A percentile compares a stretch with the other conserved stretches of the same genome.
These are phyloP conservation scores for Tanytarsus gracilentus DNA, from an alignment of 2,888 invertebrate species.

Conservation along the genomic window DNA sequence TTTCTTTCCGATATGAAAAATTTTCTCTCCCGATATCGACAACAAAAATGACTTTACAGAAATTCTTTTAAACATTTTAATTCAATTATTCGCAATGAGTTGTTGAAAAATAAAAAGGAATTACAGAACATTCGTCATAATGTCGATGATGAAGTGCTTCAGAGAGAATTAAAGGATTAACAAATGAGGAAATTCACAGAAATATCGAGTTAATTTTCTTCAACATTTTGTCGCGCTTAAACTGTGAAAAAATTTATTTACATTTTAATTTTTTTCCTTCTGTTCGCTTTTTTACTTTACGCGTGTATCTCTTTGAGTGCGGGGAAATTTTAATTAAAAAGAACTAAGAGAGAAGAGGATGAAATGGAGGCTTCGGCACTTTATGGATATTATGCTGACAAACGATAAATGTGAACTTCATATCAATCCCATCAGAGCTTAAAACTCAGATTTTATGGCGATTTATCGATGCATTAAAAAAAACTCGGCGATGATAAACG, in stretches of 20 bases:
- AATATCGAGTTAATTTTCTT: slow-evolving; percentile 1
- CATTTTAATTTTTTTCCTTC: not conserved
- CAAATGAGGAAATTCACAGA: not conserved
- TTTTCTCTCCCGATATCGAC: not conserved
- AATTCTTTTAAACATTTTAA: not conserved
- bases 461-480: too few relatives aligned
- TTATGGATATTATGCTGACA: too few relatives aligned
- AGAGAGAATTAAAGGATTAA: not conserved
- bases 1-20: too few relatives aligned
- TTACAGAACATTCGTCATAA: slow-evolving; percentile 4
- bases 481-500: too few relatives aligned
- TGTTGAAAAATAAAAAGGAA: not conserved
- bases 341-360: not conserved
- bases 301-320: not conserved
- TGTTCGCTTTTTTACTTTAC: not conserved
- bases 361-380: too few relatives aligned
- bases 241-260: slow-evolving; percentile 21
- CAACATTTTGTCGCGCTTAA: slow-evolving; percentile 15
- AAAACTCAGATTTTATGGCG: too few relatives aligned
- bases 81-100: slow-evolving; percentile 18
- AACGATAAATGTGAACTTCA: too few relatives aligned
- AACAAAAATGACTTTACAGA: slow-evolving; percentile 15
- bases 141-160: not conserved
- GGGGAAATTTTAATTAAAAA: not conserved
- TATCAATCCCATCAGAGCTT: too few relatives aligned